Base-by-base conservation (phyloP, 2,113 vertebrate species). In the Eublepharis macularius region DNA sequence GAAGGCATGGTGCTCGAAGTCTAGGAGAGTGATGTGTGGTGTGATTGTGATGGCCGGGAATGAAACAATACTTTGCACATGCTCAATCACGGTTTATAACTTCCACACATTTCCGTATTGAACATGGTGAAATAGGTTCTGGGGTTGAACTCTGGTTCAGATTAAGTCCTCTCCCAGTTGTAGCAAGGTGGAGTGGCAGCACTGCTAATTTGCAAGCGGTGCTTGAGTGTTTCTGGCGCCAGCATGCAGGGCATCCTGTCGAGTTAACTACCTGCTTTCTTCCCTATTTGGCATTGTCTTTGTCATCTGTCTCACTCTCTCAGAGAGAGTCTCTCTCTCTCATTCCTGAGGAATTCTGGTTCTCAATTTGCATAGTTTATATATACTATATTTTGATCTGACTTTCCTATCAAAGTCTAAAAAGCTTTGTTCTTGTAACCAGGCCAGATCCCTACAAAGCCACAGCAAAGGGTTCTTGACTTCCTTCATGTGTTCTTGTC, bases 321-420 rank as follows among this genome's bases (percentile, higher is more conserved):
- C n/a, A n/a, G n/a, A n/a, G n/a, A n/a, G n/a, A n/a, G n/a, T 51
- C 49, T 51, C 49, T 51, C 51, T 54, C 51, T 54, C 39, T 69
- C 57, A 39, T 12, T 32, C 65, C 6, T 43, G 1, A 26, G 47
- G 29, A 49, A 69, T 49, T 63, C 81, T 63, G 34, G 24, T 14
- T 75, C 39, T 57, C 13, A 8, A 32, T 34, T 39, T 60, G 21
- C 14, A 45, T 29, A 4, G 34, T 51, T 77, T 29, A 60, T 57
- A 34, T 36, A 13, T 47, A 32, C 21, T 39, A 21, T 78, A 74
- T 86, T 72, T 45, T 60, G 84, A 79, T 63, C n/a, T 24, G 65
- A 70, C 29, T 74, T 90, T 83, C 87, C 83, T 41, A 77, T 66
- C 78, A 72, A 76, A 70, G 84, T 81, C 81, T 85, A 88, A 86